phyloP scores from a whole-genome alignment of 1,140 invertebrate species.

The Aculops lycopersici region DNA sequence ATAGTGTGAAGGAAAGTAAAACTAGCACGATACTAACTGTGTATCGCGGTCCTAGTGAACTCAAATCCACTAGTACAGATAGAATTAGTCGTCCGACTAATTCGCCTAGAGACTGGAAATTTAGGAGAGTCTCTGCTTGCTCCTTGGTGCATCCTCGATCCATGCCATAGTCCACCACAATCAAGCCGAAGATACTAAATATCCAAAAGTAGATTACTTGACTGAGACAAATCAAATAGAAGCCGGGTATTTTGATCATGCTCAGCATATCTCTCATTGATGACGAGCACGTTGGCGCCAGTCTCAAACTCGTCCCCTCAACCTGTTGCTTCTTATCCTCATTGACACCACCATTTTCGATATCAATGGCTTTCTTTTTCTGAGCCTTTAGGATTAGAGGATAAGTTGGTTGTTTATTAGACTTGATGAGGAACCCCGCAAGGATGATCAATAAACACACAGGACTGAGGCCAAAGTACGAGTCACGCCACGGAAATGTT shows the following conservation, averaged over 20 bases:
- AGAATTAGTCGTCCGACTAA: conserved; percentile 9
- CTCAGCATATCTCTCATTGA: too few relatives aligned
- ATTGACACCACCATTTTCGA: too few relatives aligned
- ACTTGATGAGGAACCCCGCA: not conserved
- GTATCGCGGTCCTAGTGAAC: conserved; percentile 7
- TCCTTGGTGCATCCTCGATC: conserved; percentile 6
- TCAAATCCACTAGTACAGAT: conserved; percentile 9
- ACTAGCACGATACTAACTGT: conserved; percentile 8
- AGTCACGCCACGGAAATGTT: not conserved
- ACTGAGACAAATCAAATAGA: conserved; percentile 6
- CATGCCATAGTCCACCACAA: conserved; percentile 11
- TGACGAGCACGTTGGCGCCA: too few relatives aligned
- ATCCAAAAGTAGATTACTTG: conserved; percentile 7
- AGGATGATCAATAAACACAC: not conserved
- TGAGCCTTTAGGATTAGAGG: too few relatives aligned
- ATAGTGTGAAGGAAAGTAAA: conserved; percentile 4
- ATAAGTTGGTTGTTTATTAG: not conserved
- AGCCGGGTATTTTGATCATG: conserved; percentile 4
- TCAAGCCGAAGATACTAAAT: conserved; percentile 9
- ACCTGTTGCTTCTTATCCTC: too few relatives aligned
- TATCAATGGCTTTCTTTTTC: too few relatives aligned
- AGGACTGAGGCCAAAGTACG: not conserved
- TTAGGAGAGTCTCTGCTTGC: conserved; percentile 8
- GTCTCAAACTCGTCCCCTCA: too few relatives aligned
- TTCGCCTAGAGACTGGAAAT: conserved; percentile 8